Evolutionary conservation across 2,797 vertebrate species (phyloP).

Genomic region (Pangasius mekongensis): DNA sequence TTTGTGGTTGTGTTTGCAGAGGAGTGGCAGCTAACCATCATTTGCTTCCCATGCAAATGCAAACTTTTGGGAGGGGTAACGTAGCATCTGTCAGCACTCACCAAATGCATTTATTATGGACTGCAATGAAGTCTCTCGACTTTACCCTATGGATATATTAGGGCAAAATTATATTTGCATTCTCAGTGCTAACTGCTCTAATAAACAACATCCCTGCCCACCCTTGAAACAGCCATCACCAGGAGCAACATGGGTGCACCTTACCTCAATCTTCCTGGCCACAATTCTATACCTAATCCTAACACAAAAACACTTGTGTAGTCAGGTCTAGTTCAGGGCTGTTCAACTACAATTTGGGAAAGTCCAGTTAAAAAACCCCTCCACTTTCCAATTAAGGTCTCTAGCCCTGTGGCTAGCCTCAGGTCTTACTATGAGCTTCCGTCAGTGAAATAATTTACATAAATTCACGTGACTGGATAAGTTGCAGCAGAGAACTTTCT

Average conservation of each 20-base stretch:
- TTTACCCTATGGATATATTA: background rate
- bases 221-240: background rate
- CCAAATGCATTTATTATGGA: background rate
- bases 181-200: background rate
- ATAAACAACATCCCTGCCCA: background rate
- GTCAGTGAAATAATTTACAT: background rate
- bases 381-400: background rate
- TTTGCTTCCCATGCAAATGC: slow-evolving; percentile 48
- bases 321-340: background rate
- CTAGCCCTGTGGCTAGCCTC: background rate
- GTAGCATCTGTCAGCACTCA: slow-evolving; percentile 39
- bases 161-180: slow-evolving; percentile 22
- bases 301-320: background rate
- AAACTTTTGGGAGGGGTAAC: slow-evolving; percentile 23
- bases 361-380: background rate
- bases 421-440: background rate
- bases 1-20: slow-evolving; percentile 22
- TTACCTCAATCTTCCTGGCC: background rate
- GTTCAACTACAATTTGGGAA: too few species aligned
- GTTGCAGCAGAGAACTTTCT: background rate
- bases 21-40: slow-evolving; percentile 35
- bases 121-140: background rate
- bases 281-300: background rate
- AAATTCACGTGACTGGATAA: background rate
- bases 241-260: background rate